Percentiles rank a stretch among this genome's conserved stretches.
These are phyloP conservation scores for Eupithecia dodoneata DNA, from an alignment of 2,888 invertebrate genomes.

Conservation along the genomic window DNA sequence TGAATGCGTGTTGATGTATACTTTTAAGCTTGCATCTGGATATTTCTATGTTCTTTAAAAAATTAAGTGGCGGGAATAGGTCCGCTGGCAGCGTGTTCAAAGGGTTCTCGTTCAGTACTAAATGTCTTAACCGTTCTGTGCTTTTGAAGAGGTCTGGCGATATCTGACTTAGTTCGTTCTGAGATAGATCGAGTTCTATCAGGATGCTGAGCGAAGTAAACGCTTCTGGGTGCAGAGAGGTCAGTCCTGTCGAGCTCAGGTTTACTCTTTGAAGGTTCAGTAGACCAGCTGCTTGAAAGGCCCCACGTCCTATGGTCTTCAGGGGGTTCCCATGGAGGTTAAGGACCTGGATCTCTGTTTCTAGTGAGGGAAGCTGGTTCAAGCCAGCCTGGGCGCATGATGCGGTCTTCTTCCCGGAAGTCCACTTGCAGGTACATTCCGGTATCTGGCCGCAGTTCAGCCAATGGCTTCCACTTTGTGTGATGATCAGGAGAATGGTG, in stretches of 20 bases:
- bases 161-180: slow-evolving; percentile 89
- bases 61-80: slow-evolving; percentile 92
- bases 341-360: slow-evolving; percentile 86
- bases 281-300: slow-evolving; percentile 90
- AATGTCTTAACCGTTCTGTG: slow-evolving; percentile 90
- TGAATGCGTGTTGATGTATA: slow-evolving; percentile 90
- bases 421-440: slow-evolving; percentile 96
- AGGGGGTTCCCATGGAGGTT: slow-evolving; percentile 92
- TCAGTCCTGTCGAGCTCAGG: slow-evolving; percentile 89
- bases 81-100: slow-evolving; percentile 87
- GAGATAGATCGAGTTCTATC: slow-evolving; percentile 93
- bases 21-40: slow-evolving; percentile 89
- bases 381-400: slow-evolving; percentile 91
- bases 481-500: slow-evolving; percentile 61
- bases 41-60: slow-evolving; percentile 91
- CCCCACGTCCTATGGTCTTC: slow-evolving; percentile 87
- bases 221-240: slow-evolving; percentile 90
- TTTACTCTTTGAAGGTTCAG: slow-evolving; percentile 93
- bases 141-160: slow-evolving; percentile 92
- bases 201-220: slow-evolving; percentile 93
- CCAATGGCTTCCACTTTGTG: slow-evolving; percentile 87
- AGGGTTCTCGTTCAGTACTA: slow-evolving; percentile 93
- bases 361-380: slow-evolving; percentile 86
- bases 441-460: slow-evolving; percentile 89
- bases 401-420: slow-evolving; percentile 94